Percentiles rank a stretch among this genome's conserved stretches.
Evolutionary conservation across 1,140 invertebrate species (phyloP).

Genomic region (Bombus waltoni): DNA sequence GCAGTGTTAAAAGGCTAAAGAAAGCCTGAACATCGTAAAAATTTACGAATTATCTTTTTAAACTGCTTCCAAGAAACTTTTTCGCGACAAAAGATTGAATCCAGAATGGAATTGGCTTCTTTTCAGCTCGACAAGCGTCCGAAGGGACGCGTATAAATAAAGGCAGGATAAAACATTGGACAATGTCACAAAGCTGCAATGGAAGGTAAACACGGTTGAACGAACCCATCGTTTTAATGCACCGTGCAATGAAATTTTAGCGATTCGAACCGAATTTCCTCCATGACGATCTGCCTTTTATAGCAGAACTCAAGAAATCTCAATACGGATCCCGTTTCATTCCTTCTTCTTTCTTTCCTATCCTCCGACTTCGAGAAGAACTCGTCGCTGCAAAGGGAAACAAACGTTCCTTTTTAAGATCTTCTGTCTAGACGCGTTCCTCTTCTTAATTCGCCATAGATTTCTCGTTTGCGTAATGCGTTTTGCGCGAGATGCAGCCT

Average conservation of each 20-base stretch:
- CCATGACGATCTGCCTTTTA: constrained; percentile 33
- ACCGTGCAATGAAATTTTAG: constrained; percentile 43
- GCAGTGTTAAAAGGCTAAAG: background rate
- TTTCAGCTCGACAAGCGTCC: background rate
- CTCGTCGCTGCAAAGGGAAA: constrained; percentile 21
- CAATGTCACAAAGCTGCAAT: constrained; percentile 22
- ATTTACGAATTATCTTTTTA: background rate
- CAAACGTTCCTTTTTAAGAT: constrained; percentile 37
- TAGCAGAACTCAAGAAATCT: constrained; percentile 47
- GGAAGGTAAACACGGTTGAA: constrained; percentile 40
- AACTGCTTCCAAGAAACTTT: constrained; percentile 6
- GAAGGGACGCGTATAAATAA: constrained; percentile 10
- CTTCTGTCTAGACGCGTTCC: constrained; percentile 32
- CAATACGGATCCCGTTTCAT: constrained; percentile 11
- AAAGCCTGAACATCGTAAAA: background rate
- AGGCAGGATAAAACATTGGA: constrained; percentile 1
- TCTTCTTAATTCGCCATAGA: constrained; percentile 20
- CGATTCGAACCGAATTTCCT: constrained; percentile 1
- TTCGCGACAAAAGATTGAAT: background rate
- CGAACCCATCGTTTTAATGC: constrained; percentile 52
- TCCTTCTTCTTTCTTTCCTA: background rate
- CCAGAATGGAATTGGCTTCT: background rate
- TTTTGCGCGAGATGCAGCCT: background rate
- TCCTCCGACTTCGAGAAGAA: background rate
- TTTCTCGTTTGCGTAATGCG: constrained; percentile 1